phyloP scores from a whole-genome alignment of 2,113 vertebrate genomes.

The Percina caprodes region DNA sequence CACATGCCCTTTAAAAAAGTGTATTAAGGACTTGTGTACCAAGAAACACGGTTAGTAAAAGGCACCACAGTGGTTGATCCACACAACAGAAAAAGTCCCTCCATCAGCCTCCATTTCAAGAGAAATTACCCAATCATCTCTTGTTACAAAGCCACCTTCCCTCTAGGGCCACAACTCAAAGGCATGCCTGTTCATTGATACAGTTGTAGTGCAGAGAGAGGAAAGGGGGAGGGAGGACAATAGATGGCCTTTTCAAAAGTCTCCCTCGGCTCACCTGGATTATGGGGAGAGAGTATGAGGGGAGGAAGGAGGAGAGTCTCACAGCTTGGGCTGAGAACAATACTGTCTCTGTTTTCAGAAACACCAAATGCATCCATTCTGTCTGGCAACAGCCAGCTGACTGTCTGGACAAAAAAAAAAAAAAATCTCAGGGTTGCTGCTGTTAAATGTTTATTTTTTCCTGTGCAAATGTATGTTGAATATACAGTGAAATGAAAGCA shows the following conservation, averaged over 20 bases:
- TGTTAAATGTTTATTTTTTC: slow-evolving; percentile 4
- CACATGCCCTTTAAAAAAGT: not conserved
- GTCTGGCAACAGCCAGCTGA: slow-evolving; percentile 51
- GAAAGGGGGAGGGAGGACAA: slow-evolving; percentile 53
- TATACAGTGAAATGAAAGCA: not conserved
- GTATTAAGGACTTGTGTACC: not conserved
- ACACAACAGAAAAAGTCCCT: slow-evolving; percentile 43
- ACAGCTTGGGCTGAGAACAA: slow-evolving; percentile 66
- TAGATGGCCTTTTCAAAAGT: slow-evolving; percentile 65
- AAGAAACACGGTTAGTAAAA: slow-evolving; percentile 9
- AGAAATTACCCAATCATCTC: slow-evolving; percentile 71
- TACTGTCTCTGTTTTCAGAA: slow-evolving; percentile 64
- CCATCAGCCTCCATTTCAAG: slow-evolving; percentile 58
- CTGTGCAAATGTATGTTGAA: not conserved
- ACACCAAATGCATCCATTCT: slow-evolving; percentile 56
- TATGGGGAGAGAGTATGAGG: slow-evolving; percentile 19
- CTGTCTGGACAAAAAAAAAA: slow-evolving; percentile 36
- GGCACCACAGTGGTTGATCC: slow-evolving; percentile 13
- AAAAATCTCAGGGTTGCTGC: slow-evolving; percentile 28
- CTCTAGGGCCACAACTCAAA: slow-evolving; percentile 70
- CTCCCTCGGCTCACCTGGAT: slow-evolving; percentile 71
- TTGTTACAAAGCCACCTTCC: slow-evolving; percentile 64
- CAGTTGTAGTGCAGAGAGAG: slow-evolving; percentile 67
- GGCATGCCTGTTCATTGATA: slow-evolving; percentile 66
- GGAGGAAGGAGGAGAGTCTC: slow-evolving; percentile 40